Conservation (phyloP, 2,113 vertebrate genomes). For the Sapayoa aenigma region DNA sequence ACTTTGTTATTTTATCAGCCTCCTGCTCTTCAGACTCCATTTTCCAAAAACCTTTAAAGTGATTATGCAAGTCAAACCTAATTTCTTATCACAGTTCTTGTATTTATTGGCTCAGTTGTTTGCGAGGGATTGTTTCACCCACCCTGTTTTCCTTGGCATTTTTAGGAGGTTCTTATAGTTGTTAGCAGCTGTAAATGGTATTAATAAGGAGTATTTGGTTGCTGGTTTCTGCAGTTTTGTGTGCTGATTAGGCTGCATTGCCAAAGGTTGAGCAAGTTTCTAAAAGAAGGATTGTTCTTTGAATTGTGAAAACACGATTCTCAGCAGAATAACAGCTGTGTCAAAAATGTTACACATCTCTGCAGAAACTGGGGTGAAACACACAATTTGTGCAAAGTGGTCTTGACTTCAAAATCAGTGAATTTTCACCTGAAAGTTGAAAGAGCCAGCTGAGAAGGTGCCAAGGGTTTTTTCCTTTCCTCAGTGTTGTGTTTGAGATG, state of each 20-base stretch:
- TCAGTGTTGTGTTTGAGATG: neutral
- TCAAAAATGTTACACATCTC: slow-evolving; percentile 6
- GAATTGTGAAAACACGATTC: slow-evolving; percentile 34
- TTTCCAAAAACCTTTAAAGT: neutral
- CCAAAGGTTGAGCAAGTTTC: slow-evolving; percentile 57
- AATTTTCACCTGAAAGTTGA: neutral
- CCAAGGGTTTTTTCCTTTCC: neutral
- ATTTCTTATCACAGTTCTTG: slow-evolving; percentile 48
- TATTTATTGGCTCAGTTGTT: neutral
- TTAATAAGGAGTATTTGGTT: slow-evolving; percentile 39
- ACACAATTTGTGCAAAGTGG: neutral
- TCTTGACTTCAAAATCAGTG: neutral
- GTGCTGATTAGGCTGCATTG: slow-evolving; percentile 40
- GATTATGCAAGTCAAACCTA: slow-evolving; percentile 33
- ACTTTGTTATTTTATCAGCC: slow-evolving; percentile 6
- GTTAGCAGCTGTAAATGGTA: slow-evolving; percentile 32
- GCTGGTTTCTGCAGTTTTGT: slow-evolving; percentile 44
- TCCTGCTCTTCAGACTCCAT: slow-evolving; percentile 11
- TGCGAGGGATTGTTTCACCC: slow-evolving; percentile 18
- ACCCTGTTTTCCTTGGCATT: slow-evolving; percentile 52
- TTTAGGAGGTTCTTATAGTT: neutral
- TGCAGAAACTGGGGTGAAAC: neutral
- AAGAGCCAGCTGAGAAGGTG: neutral
- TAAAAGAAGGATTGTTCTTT: slow-evolving; percentile 63
- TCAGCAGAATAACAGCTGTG: neutral